Percentiles rank a stretch among this genome's conserved stretches.
These are phyloP conservation scores for Idaea biselata DNA, from an alignment of 2,888 invertebrate genomes.

Conservation along the genomic window DNA sequence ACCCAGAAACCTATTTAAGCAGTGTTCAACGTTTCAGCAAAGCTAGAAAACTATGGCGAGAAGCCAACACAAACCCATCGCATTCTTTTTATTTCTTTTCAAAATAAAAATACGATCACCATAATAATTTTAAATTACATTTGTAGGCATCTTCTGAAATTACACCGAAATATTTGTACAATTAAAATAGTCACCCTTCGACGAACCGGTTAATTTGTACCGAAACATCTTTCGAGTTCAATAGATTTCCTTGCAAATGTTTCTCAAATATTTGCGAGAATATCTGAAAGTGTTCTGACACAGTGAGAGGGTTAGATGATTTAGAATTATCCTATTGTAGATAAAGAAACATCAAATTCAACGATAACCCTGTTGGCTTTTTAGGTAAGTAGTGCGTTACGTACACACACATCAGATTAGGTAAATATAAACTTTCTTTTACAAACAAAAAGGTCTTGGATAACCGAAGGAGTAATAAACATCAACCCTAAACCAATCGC, in stretches of 20 bases:
- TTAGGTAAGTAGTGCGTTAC: no score
- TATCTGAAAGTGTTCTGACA: not conserved
- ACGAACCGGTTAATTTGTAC: not conserved
- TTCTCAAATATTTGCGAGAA: not conserved
- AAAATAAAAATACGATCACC: conserved; percentile 5
- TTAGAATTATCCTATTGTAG: not conserved
- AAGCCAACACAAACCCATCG: conserved; percentile 20
- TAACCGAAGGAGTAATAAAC: no score
- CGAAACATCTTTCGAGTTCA: not conserved
- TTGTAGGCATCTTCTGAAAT: not conserved
- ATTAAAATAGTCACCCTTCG: not conserved
- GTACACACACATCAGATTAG: no score
- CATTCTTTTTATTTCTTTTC: conserved; percentile 10
- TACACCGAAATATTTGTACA: not conserved
- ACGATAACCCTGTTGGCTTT: no score
- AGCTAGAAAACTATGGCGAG: conserved; percentile 14
- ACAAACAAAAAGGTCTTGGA: no score
- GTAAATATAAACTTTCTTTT: no score
- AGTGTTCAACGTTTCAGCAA: conserved; percentile 7
- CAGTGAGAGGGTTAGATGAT: not conserved
- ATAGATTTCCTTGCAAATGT: not conserved
- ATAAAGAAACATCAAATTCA: not conserved
- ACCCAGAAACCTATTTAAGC: conserved; percentile 17
- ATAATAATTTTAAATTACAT: not conserved
- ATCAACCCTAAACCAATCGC: no score